phyloP scores from a whole-genome alignment of 2,888 invertebrate species.

The Brachycybe producta region DNA sequence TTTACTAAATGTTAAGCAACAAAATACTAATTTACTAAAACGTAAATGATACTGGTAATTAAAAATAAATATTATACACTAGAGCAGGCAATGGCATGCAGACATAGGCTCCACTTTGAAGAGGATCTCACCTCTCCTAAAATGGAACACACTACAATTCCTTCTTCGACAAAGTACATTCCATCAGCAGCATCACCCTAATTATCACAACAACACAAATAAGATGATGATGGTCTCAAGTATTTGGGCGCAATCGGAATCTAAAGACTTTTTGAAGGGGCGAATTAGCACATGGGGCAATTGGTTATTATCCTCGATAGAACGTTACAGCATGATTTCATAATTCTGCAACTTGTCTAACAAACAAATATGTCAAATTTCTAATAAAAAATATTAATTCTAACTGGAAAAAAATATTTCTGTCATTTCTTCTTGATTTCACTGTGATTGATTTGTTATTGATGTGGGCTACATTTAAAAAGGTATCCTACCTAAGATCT shows the following conservation, averaged over 20 bases:
- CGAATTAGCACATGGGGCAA: too few species aligned
- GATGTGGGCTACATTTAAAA: too few species aligned
- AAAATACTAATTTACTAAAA: not conserved
- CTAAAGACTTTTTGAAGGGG: too few species aligned
- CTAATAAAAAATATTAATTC: too few species aligned
- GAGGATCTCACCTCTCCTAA: conserved; percentile 48
- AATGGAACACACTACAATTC: conserved; percentile 73
- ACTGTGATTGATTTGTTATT: too few species aligned
- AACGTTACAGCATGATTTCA: not conserved
- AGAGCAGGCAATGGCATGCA: not conserved
- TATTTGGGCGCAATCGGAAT: too few species aligned
- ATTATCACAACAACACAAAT: conserved; percentile 7
- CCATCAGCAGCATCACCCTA: conserved; percentile 82
- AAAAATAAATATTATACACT: not conserved
- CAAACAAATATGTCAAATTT: too few species aligned
- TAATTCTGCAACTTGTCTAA: too few species aligned
- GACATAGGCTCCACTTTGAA: not conserved
- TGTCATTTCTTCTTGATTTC: too few species aligned
- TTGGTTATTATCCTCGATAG: not conserved
- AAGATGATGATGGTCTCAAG: not conserved
- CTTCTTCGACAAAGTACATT: conserved; percentile 96
- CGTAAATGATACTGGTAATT: not conserved
- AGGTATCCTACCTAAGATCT: too few species aligned
- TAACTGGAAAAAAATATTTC: too few species aligned
- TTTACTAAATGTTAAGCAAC: not conserved